Conservation (phyloP, 2,888 invertebrate genomes). For the Halictus ligatus region DNA sequence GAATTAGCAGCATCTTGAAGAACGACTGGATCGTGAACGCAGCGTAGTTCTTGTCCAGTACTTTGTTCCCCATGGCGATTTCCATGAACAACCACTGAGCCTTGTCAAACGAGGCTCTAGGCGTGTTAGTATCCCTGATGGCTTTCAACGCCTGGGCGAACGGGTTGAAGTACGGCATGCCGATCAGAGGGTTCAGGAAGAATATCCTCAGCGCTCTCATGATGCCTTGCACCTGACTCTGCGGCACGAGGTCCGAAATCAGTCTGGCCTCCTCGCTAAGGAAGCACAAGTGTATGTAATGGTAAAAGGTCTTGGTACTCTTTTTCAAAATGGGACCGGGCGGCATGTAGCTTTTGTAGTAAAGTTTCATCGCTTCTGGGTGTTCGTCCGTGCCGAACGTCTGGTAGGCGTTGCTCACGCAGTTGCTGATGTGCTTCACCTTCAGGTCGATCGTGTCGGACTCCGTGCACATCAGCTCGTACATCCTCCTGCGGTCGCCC, state of each 20-base stretch:
- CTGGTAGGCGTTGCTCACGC: constrained; percentile 53
- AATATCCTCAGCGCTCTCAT: constrained; percentile 69
- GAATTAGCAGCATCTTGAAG: constrained; percentile 66
- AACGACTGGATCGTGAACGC: constrained; percentile 70
- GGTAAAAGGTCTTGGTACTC: constrained; percentile 20
- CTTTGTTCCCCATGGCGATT: not conserved
- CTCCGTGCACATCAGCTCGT: constrained; percentile 71
- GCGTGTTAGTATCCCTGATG: not conserved
- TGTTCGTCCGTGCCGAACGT: constrained; percentile 67
- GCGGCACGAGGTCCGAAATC: constrained; percentile 33
- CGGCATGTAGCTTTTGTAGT: constrained; percentile 71
- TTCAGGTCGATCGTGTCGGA: constrained; percentile 58
- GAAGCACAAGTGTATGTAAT: constrained; percentile 63
- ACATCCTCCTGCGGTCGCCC: constrained; percentile 68
- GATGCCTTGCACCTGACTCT: constrained; percentile 15
- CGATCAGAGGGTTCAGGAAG: constrained; percentile 66
- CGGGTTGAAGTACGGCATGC: not conserved
- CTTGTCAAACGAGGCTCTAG: not conserved
- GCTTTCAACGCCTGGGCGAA: not conserved
- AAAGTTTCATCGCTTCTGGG: constrained; percentile 49
- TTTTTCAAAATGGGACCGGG: not conserved
- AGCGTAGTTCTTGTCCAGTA: constrained; percentile 29
- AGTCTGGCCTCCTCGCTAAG: constrained; percentile 59
- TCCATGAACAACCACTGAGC: accelerated
- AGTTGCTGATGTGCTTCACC: constrained; percentile 51